Conservation (phyloP, 2,113 vertebrate genomes). For the Stegostoma tigrinum region DNA sequence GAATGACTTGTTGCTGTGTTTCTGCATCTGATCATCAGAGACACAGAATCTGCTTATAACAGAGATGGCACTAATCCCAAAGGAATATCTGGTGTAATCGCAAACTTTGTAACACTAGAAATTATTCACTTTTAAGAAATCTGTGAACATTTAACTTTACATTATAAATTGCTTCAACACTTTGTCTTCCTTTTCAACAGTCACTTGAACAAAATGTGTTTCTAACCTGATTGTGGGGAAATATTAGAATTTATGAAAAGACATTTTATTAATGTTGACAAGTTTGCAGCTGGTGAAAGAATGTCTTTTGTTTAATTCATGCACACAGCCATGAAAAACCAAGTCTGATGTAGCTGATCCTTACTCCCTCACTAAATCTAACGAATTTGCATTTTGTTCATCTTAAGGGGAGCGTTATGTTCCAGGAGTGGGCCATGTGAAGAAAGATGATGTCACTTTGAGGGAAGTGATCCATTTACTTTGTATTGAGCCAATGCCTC, state of each 20-base stretch:
- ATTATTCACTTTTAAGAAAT: background rate
- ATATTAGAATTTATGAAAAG: background rate
- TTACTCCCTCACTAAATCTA: conserved; percentile 32
- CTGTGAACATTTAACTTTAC: background rate
- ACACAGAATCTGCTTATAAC: background rate
- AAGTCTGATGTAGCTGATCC: background rate
- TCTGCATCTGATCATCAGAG: background rate
- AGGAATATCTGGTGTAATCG: background rate
- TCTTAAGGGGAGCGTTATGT: conserved; percentile 81
- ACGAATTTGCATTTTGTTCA: conserved; percentile 33
- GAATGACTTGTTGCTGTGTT: background rate
- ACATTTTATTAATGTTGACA: background rate
- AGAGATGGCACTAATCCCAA: background rate
- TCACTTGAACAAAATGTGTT: background rate
- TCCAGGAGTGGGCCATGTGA: conserved; percentile 83
- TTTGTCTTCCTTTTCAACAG: background rate
- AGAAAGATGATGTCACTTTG: conserved; percentile 84
- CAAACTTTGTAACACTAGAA: background rate
- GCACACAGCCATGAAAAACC: background rate
- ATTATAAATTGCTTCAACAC: background rate
- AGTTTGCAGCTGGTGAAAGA: background rate
- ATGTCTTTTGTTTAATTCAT: background rate
- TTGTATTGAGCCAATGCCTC: conserved; percentile 95
- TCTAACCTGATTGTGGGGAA: background rate
- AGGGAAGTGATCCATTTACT: conserved; percentile 90